Conservation (phyloP, 2,888 invertebrate species). For the Caradrina kadenii region DNA sequence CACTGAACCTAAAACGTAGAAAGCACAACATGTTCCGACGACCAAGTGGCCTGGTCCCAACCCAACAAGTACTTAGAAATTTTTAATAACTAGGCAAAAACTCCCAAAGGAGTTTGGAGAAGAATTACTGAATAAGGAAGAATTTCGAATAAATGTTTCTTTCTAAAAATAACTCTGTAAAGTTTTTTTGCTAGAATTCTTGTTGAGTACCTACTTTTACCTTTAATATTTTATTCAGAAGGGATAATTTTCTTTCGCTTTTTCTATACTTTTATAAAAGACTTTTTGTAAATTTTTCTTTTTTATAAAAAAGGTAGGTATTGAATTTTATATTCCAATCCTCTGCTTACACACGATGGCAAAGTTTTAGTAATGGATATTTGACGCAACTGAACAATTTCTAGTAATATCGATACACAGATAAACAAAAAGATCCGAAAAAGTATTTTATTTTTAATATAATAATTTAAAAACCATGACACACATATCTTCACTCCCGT, state of each 20-base stretch:
- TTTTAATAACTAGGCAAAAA: conserved; percentile 20
- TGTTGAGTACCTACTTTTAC: conserved; percentile 4
- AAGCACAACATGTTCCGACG: conserved; percentile 8
- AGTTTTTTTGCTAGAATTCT: neutral
- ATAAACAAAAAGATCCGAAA: too few relatives aligned
- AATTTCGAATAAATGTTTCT: neutral
- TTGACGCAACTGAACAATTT: too few relatives aligned
- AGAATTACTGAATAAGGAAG: conserved; percentile 1
- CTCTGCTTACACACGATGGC: too few relatives aligned
- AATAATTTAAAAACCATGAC: too few relatives aligned
- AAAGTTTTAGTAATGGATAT: too few relatives aligned
- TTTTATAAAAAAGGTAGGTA: neutral
- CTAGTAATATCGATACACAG: too few relatives aligned
- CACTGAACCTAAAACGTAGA: neutral
- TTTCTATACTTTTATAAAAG: neutral
- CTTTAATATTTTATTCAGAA: conserved; percentile 3
- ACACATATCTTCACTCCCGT: too few relatives aligned
- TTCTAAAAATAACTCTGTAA: conserved; percentile 27
- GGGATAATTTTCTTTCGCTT: neutral
- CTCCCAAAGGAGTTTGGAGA: conserved; percentile 3
- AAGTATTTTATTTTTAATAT: too few relatives aligned
- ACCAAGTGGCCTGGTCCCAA: neutral
- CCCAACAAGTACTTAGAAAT: neutral
- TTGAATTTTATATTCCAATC: too few relatives aligned
- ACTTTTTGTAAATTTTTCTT: neutral